Evolutionary conservation across 2,797 vertebrate species (phyloP).

Genomic region (Smutsia temminckii): DNA sequence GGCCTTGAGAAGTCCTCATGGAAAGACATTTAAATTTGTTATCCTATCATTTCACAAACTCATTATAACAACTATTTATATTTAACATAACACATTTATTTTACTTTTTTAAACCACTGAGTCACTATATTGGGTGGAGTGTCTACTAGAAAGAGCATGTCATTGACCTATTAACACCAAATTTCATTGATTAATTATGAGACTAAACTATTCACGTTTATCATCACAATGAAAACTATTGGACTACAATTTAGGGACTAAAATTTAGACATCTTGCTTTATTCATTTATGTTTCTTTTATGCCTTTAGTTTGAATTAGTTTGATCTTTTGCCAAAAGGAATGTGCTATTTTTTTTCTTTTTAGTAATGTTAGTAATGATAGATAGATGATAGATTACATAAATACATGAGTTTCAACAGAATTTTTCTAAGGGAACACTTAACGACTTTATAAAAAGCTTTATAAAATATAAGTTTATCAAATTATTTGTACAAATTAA

Average conservation of each 20-base stretch:
- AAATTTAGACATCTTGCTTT: background rate
- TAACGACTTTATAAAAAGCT: background rate
- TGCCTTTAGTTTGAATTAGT: too few species aligned
- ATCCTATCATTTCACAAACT: background rate
- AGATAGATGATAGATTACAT: background rate
- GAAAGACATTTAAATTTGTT: background rate
- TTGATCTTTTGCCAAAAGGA: background rate
- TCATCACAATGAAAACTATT: background rate
- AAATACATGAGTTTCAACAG: background rate
- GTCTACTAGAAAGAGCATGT: background rate
- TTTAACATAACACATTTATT: background rate
- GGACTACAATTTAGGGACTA: background rate
- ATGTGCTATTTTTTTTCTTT: background rate
- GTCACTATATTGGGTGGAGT: background rate
- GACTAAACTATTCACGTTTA: background rate
- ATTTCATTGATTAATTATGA: background rate
- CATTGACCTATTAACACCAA: background rate
- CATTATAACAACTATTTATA: background rate
- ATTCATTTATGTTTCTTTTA: background rate
- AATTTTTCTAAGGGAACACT: background rate
- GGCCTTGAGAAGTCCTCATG: background rate
- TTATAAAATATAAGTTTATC: background rate
- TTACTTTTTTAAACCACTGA: background rate
- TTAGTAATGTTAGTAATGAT: background rate
- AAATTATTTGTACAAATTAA: background rate